These are phyloP conservation scores for Megaustenia siamemsis DNA, from an alignment of 2,888 invertebrate species.

Conservation along the genomic window DNA sequence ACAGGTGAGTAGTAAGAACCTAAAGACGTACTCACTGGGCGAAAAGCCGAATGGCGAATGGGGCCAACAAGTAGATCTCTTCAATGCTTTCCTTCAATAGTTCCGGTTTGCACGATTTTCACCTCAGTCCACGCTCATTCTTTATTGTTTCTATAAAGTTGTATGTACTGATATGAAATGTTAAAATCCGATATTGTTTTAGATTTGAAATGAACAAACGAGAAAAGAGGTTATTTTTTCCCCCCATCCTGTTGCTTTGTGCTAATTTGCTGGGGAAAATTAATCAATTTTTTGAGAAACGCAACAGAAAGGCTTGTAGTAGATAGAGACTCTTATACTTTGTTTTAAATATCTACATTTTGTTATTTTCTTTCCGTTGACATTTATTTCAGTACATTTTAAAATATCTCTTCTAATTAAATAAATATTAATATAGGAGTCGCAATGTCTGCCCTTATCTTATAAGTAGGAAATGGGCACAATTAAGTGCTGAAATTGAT, in stretches of 20 bases:
- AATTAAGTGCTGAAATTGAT: too few relatives aligned
- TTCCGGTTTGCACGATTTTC: neutral
- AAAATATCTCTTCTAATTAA: too few relatives aligned
- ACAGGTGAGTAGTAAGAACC: slow-evolving; percentile 51
- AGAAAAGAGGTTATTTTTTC: neutral
- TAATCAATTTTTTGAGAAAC: neutral
- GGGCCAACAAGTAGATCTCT: neutral
- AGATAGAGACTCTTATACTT: too few relatives aligned
- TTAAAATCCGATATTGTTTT: neutral
- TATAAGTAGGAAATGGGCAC: too few relatives aligned
- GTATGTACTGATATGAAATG: neutral
- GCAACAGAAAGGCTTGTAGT: too few relatives aligned
- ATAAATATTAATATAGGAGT: too few relatives aligned
- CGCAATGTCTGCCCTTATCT: too few relatives aligned
- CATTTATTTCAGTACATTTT: too few relatives aligned
- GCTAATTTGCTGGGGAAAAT: neutral
- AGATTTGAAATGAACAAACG: neutral
- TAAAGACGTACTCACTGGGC: slow-evolving; percentile 35
- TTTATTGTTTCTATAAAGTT: neutral
- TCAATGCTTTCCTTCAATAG: neutral
- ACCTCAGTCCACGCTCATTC: neutral
- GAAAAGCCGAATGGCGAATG: slow-evolving; percentile 46
- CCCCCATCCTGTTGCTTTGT: too few relatives aligned
- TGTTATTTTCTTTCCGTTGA: too few relatives aligned
- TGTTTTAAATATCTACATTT: too few relatives aligned